Evolutionary conservation across 1,140 invertebrate genomes (phyloP).

Genomic region (Colletes latitarsis): DNA sequence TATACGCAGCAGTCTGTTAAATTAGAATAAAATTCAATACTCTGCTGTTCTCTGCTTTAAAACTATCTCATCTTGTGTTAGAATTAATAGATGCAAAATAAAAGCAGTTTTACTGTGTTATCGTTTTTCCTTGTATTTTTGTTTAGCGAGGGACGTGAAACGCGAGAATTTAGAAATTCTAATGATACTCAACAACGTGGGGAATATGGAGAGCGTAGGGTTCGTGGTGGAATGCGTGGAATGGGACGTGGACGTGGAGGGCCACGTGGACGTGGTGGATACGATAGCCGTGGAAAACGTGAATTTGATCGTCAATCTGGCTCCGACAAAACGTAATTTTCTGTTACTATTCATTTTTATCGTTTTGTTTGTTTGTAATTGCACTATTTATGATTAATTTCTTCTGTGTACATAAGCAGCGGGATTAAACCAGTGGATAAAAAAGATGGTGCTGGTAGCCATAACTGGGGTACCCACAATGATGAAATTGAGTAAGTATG

Average conservation of each 20-base stretch:
- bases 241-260: constrained; percentile 74
- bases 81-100: too few relatives aligned
- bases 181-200: constrained; percentile 69
- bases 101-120: not conserved
- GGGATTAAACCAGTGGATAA: constrained; percentile 97
- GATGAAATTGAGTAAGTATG: constrained; percentile 91
- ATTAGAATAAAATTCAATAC: too few relatives aligned
- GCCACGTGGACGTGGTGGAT: constrained; percentile 80
- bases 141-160: constrained; percentile 67
- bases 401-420: constrained; percentile 79
- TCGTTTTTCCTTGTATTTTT: constrained; percentile 2
- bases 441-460: constrained; percentile 94
- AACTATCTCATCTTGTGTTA: not conserved
- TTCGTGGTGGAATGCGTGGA: constrained; percentile 64
- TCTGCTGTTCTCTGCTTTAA: constrained; percentile 27
- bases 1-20: too few relatives aligned
- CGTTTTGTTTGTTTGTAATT: not conserved
- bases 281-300: constrained; percentile 90
- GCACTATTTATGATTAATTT: not conserved
- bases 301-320: constrained; percentile 98
- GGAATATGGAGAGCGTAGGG: constrained; percentile 64
- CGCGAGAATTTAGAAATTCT: constrained; percentile 70
- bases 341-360: not conserved
- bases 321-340: constrained; percentile 93
- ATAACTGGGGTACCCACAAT: constrained; percentile 97